Evolutionary conservation across 2,888 invertebrate genomes (phyloP), one percentile per base, ranked within the genome.

Genomic region (Rutpela maculata): DNA sequence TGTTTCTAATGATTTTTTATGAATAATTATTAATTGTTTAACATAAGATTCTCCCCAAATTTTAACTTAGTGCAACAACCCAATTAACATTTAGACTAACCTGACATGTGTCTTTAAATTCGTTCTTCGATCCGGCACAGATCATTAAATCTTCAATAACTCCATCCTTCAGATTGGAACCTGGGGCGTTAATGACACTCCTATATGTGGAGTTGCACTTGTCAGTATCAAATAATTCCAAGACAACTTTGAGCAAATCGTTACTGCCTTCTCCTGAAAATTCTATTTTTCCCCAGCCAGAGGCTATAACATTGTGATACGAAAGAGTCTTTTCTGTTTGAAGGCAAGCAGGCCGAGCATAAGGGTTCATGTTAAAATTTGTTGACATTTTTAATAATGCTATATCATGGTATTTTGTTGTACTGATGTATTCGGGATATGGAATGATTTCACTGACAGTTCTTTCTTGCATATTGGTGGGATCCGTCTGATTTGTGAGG

Each of bases 351-450:
- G 92, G 92, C 80, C 91, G 87, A 1, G 88, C 87, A 79, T 85
- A 90, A 0, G 86, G 87, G 76, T 89, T 83, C 77, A 92, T 89
- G 1, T 65, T 59, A 0, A 90, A 90, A 5, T 71, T 69, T n/a
- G 79, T 78, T 10, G 89, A 86, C 22, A 92, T 79, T 82, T 88
- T 88, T 0, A 92, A 76, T 0, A 92, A 85, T 2, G 89, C 92
- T 26, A 92, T 91, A 74, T 92, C 92, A 80, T 92, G 88, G 82
- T 92, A 92, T 70, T 88, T 86, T 0, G n/a, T n/a, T n/a, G 89
- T 86, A 4, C 79, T 80, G 63, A 82, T 85, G 83, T 91, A 91
- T 0, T 87, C 76, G 0, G 91, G 91, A 85, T 92, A 88, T 9
- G 80, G 80, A 70, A 90, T 88, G 12, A 84, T 81, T 43, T 89